Base-by-base conservation (phyloP, 2,113 vertebrate species). In the Anarrhichthys ocellatus region DNA sequence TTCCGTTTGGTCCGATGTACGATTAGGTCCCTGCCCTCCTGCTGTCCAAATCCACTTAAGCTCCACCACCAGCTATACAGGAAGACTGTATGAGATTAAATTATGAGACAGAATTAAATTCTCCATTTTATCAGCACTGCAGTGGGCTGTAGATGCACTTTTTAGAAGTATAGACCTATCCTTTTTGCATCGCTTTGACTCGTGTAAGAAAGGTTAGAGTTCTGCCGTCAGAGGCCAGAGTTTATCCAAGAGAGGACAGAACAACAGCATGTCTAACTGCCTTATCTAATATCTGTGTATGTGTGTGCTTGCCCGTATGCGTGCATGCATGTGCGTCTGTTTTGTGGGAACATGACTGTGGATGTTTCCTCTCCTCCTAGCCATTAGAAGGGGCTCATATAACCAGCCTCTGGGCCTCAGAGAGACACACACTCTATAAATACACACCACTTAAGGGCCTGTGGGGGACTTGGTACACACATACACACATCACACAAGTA, bases 381-480 rank as follows among this genome's bases (percentile, higher is more conserved):
- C 93, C 93, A 94, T 94, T 94, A 94, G 92, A 92, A 90, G 75
- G 85, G 88, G 91, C 93, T 94, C 93, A 91, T 93, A 92, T 94
- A 94, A 93, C 93, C 90, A 91, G 89, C 79, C 86, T 84, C 67
- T 90, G 89, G 85, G 88, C 92, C 91, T 93, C 54, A 77, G 89
- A 92, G 93, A 93, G 86, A 93, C 75, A 86, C 87, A 93, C 90
- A 83, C 90, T 91, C 92, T 94, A 94, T 94, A 94, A 94, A 94
- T 94, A 94, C 92, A 93, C 91, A 93, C 92, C 93, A 94, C 93
- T 94, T 94, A 93, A 94, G 93, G 93, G 93, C 92, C 93, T 93
- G 87, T 91, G 92, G 92, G 91, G 93, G 87, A 84, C 84, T 80
- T 9, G 62, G 61, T 72, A 75, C 67, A 70, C 75, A 79, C 82